Base-by-base conservation (phyloP, 35 echinoderm and acorn worm species). In the Apostichopus californicus region DNA sequence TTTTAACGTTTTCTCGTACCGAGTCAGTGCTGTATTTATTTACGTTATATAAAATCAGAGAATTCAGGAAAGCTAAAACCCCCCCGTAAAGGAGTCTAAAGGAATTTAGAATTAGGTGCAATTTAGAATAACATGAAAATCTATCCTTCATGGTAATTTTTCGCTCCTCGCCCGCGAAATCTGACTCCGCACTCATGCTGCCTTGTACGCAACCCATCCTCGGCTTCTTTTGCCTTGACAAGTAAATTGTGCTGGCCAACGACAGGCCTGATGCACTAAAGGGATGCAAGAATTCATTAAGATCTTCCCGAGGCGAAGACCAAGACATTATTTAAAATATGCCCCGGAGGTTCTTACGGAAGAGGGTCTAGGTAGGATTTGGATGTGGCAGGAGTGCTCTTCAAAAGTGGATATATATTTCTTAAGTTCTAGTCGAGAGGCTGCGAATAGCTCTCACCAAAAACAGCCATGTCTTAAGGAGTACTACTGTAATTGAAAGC, bases 101-200 rank as follows among this genome's bases (percentile, higher is more conserved):
- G 86, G 86, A 89, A 89, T 89, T 89, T 64, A 73, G 64, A 89
- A 89, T 89, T 89, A 89, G 86, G 86, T 89, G 86, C 86, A 89
- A 89, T 89, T 89, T 89, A 55, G 86, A 89, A 89, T 89, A 89
- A 89, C 86, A 89, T 89, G 86, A 89, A 89, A 89, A 64, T 54
- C 86, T 89, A 89, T 68, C 86, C 86, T 89, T 89, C 86, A 89
- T 89, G 86, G 86, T 89, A 89, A 89, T 89, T 89, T 89, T 89
- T 89, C 86, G 86, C 86, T 89, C 86, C 86, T 89, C 86, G 86
- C 86, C 86, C 86, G 86, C 86, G 86, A 89, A 89, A 89, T 89
- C 86, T 73, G 86, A 89, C 86, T 89, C 86, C 86, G 56, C 34
- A 64, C 86, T 89, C 86, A 89, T 89, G 86, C 86, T 89, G 86